Evolutionary conservation across 2,797 vertebrate genomes (phyloP).

Genomic region (Girardinus metallicus): DNA sequence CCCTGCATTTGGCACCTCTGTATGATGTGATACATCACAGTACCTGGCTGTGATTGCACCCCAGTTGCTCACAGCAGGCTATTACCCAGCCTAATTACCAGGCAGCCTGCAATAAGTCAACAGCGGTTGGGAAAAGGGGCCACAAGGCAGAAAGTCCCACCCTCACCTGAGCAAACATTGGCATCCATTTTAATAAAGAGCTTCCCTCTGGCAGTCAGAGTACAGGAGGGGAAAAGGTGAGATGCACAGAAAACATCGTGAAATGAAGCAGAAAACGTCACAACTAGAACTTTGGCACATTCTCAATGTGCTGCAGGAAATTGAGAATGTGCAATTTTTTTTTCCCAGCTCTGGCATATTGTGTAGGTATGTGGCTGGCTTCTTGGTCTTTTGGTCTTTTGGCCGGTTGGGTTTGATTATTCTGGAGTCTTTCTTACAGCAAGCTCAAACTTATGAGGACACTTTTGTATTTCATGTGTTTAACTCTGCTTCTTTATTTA

Average conservation of each 20-base stretch:
- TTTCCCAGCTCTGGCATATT: background rate
- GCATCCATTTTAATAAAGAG: constrained; percentile 74
- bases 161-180: constrained; percentile 66
- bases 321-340: background rate
- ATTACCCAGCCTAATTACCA: constrained; percentile 75
- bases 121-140: constrained; percentile 62
- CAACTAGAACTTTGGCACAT: background rate
- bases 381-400: background rate
- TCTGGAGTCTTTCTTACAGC: background rate
- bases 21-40: constrained; percentile 15
- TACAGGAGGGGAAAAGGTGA: constrained; percentile 26
- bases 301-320: background rate
- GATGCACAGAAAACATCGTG: constrained; percentile 34
- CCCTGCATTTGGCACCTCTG: constrained; percentile 27
- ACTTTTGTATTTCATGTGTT: background rate
- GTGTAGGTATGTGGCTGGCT: background rate
- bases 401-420: background rate
- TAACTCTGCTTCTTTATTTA: background rate
- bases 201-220: constrained; percentile 40
- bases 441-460: background rate
- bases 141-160: constrained; percentile 50
- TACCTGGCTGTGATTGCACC: constrained; percentile 38
- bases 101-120: constrained; percentile 72
- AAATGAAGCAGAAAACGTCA: constrained; percentile 19
- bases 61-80: constrained; percentile 59